phyloP scores from a whole-genome alignment of 2,797 vertebrate genomes.

The Halcyon leucocephala region DNA sequence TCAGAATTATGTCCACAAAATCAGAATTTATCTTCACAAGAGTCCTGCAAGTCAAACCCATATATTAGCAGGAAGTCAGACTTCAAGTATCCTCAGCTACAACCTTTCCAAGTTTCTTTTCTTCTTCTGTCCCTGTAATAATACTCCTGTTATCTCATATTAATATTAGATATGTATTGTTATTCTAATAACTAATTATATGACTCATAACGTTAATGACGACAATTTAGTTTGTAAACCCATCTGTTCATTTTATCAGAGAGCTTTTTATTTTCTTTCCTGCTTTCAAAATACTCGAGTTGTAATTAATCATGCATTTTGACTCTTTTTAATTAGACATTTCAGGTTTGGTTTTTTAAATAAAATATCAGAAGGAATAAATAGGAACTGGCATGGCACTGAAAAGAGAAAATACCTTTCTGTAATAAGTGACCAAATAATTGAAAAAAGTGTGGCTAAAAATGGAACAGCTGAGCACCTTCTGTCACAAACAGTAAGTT shows the following conservation, averaged over 20 bases:
- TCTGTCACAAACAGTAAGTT: not conserved
- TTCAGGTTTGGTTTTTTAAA: not conserved
- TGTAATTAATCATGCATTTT: slow-evolving; percentile 19
- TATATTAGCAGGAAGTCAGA: not conserved
- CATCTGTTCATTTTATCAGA: slow-evolving; percentile 48
- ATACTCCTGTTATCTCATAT: not conserved
- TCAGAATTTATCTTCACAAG: not conserved
- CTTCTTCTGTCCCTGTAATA: not conserved
- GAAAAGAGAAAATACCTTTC: not conserved
- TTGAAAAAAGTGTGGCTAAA: not conserved
- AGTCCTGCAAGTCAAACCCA: not conserved
- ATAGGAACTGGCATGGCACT: not conserved
- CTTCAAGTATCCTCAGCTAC: not conserved
- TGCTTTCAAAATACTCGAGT: slow-evolving; percentile 30
- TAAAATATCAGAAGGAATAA: not conserved
- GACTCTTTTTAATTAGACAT: not conserved
- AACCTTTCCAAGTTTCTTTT: not conserved
- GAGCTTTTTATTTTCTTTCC: slow-evolving; percentile 43
- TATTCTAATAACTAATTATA: slow-evolving; percentile 63
- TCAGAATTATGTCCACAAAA: not conserved
- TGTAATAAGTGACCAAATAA: not conserved
- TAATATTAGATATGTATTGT: slow-evolving; percentile 41
- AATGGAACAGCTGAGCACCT: not conserved
- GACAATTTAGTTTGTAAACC: slow-evolving; percentile 28
- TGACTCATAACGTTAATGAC: slow-evolving; percentile 26